Evolutionary conservation across 2,797 vertebrate genomes (phyloP).

Genomic region (Galagoides demidoff): DNA sequence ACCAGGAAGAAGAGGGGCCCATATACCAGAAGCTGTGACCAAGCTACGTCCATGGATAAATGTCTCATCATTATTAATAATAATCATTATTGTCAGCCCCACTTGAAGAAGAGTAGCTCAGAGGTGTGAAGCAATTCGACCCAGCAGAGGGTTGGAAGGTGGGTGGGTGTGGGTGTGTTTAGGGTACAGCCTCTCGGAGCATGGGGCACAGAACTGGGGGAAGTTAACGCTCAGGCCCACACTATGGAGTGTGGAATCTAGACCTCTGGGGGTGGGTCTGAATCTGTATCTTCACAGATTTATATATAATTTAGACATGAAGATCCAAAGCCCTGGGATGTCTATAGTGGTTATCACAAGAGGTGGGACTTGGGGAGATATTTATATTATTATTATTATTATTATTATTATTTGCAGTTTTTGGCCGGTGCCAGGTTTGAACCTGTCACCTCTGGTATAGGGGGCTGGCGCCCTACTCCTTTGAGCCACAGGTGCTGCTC

Average conservation of each 20-base stretch:
- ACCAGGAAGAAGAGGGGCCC: background rate
- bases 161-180: background rate
- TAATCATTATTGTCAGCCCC: background rate
- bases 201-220: background rate
- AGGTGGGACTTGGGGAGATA: background rate
- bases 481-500: too few species aligned
- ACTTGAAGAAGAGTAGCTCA: background rate
- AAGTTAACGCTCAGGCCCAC: background rate
- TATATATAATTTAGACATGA: background rate
- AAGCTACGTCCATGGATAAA: background rate
- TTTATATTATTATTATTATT: background rate
- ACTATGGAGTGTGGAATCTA: background rate
- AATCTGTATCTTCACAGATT: background rate
- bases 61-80: background rate
- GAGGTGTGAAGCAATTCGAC: background rate
- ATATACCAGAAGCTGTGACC: background rate
- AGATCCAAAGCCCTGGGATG: background rate
- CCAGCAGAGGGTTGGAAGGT: background rate
- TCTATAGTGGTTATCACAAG: background rate
- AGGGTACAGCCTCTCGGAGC: background rate
- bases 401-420: too few species aligned
- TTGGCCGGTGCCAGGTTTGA: too few species aligned
- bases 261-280: fast-evolving
- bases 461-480: too few species aligned
- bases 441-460: too few species aligned